Base-by-base conservation (phyloP, 2,888 invertebrate species). In the Dicycla oo region DNA sequence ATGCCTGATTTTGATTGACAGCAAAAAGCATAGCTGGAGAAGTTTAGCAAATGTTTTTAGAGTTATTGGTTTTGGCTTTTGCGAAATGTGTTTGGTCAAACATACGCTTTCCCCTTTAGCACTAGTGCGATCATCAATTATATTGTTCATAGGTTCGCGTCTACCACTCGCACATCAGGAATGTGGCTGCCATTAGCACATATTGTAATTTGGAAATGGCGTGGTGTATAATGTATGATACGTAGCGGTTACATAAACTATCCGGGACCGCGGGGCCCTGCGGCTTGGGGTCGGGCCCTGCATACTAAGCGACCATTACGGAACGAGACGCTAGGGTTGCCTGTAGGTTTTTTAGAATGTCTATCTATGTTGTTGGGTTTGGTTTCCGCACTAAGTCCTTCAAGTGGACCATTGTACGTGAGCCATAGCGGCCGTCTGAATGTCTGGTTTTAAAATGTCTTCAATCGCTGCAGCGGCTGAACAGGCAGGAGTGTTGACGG, bases 131-230 rank as follows among this genome's bases (percentile, higher is more conserved):
- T 5, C 13, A 45, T n/a, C 51, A 51, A n/a, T 15, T 3, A 51
- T 30, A 53, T n/a, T 26, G 60, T 45, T 8, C 8, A 10, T 40
- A 43, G 26, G 23, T 0, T 20, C 47, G 23, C 26, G 13, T 30
- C 15, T 47, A 15, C 61, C 13, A 45, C 45, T 13, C 45, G 26
- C 53, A 15, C 45, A 18, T 51, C n/a, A 68, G 38, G 68, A 78
- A 69, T 81, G 69, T 61, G 38, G 30, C 38, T 51, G 63, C 30
- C 54, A 62, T 62, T 38, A 80, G 62, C 47, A 77, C 45, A 60
- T 66, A 66, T 81, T 65, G 43, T 76, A 58, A 81, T 81, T 81
- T 81, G 43, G 61, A 58, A 69, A 81, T 69, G 82, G 49, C 57
- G 62, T 20, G 34, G n/a, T 63, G 62, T 81, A 49, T 69, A 69